Conservation (phyloP, 2,113 vertebrate genomes). For the Meriones unguiculatus region DNA sequence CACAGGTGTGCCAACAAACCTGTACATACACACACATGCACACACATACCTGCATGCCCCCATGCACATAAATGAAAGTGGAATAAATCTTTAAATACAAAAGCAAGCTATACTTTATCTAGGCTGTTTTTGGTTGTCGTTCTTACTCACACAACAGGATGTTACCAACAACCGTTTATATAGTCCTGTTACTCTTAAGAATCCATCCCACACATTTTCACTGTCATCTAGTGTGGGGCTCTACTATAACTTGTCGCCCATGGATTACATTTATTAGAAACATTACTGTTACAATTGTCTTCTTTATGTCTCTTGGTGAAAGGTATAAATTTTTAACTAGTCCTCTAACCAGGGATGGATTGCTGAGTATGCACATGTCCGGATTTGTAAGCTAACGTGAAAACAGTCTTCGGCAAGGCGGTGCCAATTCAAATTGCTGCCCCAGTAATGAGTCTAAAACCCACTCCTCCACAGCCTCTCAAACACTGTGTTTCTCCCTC, state of each 20-base stretch:
- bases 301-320: conserved; percentile 4
- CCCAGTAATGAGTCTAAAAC: background rate
- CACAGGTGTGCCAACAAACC: no score
- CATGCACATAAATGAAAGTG: background rate
- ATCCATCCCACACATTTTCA: conserved; percentile 12
- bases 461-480: background rate
- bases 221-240: background rate
- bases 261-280: conserved; percentile 47
- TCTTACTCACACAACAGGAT: background rate
- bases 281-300: conserved; percentile 10
- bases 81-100: background rate
- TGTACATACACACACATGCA: background rate
- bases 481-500: background rate
- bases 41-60: background rate
- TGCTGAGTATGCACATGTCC: background rate
- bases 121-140: background rate
- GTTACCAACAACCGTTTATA: conserved; percentile 10
- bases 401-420: conserved; percentile 17
- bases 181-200: background rate
- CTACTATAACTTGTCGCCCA: background rate
- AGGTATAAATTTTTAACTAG: conserved; percentile 9
- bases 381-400: conserved; percentile 59
- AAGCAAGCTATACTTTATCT: background rate
- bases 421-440: conserved; percentile 13
- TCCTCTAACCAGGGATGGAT: background rate